A percentile compares a stretch with the other conserved stretches of the same genome.
Evolutionary conservation across 2,113 vertebrate genomes (phyloP).

Genomic region (Eulacestoma nigropectus): DNA sequence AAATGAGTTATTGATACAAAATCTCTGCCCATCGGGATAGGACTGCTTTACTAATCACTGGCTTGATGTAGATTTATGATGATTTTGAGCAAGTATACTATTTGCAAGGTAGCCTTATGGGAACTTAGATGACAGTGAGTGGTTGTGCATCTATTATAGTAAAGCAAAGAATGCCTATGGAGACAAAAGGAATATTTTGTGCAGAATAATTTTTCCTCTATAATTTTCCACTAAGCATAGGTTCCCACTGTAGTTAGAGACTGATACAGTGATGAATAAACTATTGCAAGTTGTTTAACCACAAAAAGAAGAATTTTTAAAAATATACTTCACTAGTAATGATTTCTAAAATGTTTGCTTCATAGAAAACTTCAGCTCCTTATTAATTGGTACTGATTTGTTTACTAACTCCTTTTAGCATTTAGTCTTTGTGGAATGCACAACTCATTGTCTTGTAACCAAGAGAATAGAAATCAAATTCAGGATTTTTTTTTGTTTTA

Average conservation of each 20-base stretch:
- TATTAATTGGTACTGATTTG: background rate
- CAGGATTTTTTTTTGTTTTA: background rate
- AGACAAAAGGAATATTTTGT: background rate
- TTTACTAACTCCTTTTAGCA: background rate
- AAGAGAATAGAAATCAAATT: background rate
- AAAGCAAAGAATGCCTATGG: background rate
- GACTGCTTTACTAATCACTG: background rate
- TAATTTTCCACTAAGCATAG: background rate
- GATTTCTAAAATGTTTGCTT: background rate
- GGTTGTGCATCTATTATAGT: background rate
- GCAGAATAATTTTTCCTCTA: background rate
- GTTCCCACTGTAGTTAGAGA: background rate
- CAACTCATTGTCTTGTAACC: background rate
- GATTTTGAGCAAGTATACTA: background rate
- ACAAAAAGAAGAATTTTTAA: background rate
- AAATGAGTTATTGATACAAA: background rate
- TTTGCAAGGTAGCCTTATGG: background rate
- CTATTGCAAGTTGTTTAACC: background rate
- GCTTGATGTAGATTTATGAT: background rate
- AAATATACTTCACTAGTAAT: background rate
- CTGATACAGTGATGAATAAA: background rate
- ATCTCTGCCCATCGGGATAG: background rate
- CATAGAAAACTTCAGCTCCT: background rate
- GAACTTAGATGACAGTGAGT: background rate
- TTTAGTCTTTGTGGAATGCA: background rate